A percentile compares a stretch with the other conserved stretches of the same genome.
These are phyloP conservation scores for Carapus acus DNA, from an alignment of 2,797 vertebrate species.

Conservation along the genomic window DNA sequence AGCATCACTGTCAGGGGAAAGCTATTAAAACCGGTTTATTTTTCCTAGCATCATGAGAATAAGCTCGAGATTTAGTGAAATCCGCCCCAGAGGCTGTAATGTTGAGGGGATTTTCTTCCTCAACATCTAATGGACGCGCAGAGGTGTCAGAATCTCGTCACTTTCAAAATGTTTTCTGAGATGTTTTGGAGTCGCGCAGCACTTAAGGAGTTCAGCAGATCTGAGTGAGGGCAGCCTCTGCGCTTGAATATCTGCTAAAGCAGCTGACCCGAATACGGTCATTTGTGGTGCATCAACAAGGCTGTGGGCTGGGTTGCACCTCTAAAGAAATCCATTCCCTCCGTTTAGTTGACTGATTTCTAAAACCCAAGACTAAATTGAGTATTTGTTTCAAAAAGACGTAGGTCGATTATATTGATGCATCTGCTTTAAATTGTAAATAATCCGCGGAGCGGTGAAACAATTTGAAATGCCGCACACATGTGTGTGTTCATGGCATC, in stretches of 20 bases:
- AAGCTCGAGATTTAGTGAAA: constrained; percentile 74
- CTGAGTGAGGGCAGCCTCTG: constrained; percentile 29
- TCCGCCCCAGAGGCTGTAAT: constrained; percentile 53
- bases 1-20: constrained; percentile 67
- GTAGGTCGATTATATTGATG: too few relatives aligned
- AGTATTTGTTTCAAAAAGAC: too few relatives aligned
- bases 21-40: constrained; percentile 73
- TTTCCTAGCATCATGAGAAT: constrained; percentile 71
- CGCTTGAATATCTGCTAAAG: too few relatives aligned
- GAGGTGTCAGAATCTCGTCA: constrained; percentile 60
- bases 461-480: too few relatives aligned
- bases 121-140: constrained; percentile 62
- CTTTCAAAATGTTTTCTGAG: constrained; percentile 40
- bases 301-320: background rate
- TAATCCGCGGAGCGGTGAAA: too few relatives aligned
- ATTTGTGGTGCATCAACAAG: constrained; percentile 6
- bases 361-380: too few relatives aligned
- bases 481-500: too few relatives aligned
- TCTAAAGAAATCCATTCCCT: background rate
- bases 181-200: constrained; percentile 9
- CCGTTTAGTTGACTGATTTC: background rate
- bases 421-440: too few relatives aligned
- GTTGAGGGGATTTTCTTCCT: constrained; percentile 63
- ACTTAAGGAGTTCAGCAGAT: constrained; percentile 35
- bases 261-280: too few relatives aligned